Conservation (phyloP, 1,140 invertebrate species). For the Stegodyphus dumicola region DNA sequence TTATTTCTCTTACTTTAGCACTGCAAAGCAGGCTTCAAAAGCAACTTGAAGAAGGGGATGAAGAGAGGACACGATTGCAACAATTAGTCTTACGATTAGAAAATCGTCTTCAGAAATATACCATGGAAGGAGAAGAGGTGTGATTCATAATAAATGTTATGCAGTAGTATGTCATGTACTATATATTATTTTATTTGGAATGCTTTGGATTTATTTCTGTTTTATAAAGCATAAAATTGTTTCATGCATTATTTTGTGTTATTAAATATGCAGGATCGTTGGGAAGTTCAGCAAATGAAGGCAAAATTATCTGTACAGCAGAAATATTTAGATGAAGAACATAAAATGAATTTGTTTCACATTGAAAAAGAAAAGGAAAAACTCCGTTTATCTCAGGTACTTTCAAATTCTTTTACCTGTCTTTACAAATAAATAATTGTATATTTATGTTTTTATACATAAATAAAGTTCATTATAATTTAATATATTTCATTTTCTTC, state of each 20-base stretch:
- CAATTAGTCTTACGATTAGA: slow-evolving; percentile 55
- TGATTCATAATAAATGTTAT: no score
- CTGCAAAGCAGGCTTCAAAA: slow-evolving; percentile 27
- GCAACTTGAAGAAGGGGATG: slow-evolving; percentile 40
- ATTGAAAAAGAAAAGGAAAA: slow-evolving; percentile 53
- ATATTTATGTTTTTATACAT: no score
- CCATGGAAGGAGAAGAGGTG: slow-evolving; percentile 56
- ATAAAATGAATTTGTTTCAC: slow-evolving; percentile 24
- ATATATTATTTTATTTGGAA: no score
- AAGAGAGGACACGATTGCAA: slow-evolving; percentile 50
- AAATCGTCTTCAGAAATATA: slow-evolving; percentile 36
- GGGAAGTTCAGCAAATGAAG: slow-evolving; percentile 52
- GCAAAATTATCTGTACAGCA: slow-evolving; percentile 45
- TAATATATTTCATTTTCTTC: no score
- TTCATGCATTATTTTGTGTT: not conserved
- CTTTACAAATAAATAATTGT: no score
- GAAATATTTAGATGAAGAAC: slow-evolving; percentile 50
- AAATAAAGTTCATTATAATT: no score
- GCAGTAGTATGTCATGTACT: no score
- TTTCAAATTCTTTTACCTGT: not conserved
- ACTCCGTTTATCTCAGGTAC: slow-evolving; percentile 32
- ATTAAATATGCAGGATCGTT: slow-evolving; percentile 44
- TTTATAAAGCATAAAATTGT: not conserved
- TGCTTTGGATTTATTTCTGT: not conserved
- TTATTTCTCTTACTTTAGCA: not conserved